Evolutionary conservation across 2,797 vertebrate genomes (phyloP).

Genomic region (Thripadectes ignobilis): DNA sequence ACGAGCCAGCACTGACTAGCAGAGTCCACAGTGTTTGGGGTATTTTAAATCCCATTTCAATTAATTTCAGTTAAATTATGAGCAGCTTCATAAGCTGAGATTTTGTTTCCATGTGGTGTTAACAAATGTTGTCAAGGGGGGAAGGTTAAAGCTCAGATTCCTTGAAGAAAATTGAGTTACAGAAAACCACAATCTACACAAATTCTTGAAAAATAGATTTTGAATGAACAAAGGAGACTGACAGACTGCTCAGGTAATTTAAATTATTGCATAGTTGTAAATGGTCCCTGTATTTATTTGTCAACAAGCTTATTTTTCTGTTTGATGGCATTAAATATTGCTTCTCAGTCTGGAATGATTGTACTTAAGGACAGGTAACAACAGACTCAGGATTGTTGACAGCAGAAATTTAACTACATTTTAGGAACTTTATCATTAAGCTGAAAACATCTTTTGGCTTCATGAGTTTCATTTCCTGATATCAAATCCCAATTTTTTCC

Average conservation of each 20-base stretch:
- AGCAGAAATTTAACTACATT: background rate
- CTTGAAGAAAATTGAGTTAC: background rate
- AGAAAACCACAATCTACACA: background rate
- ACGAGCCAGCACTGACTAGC: accelerated
- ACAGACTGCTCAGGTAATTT: background rate
- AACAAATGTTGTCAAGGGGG: background rate
- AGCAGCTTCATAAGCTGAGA: background rate
- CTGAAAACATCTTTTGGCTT: background rate
- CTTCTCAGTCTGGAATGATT: background rate
- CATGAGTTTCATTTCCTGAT: background rate
- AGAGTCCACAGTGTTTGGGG: background rate
- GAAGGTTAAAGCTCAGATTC: background rate
- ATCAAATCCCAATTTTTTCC: background rate
- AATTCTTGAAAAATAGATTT: background rate
- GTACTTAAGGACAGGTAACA: background rate
- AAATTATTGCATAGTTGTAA: background rate
- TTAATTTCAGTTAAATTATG: background rate
- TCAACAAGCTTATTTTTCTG: background rate
- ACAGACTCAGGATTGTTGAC: background rate
- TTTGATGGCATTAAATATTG: background rate
- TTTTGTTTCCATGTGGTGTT: background rate
- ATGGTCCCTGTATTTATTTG: background rate
- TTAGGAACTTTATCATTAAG: background rate
- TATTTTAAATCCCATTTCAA: background rate
- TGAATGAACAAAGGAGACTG: background rate